Base-by-base conservation (phyloP, 2,113 vertebrate species). In the Chelonoidis abingdonii region DNA sequence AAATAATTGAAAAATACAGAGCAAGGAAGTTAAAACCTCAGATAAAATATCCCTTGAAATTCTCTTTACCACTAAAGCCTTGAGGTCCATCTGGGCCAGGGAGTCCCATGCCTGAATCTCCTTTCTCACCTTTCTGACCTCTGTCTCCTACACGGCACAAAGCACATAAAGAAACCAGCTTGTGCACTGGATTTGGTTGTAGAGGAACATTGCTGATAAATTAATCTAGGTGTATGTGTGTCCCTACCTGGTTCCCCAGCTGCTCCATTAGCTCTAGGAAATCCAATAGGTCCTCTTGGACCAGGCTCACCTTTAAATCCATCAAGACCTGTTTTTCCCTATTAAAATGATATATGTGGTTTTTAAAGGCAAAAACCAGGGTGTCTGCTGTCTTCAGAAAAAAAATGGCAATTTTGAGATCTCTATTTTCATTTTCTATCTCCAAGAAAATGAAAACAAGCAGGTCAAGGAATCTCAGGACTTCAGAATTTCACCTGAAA, bases 241-340 rank as follows among this genome's bases (percentile, higher is more conserved):
- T 75, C 54, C 69, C 72, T 93, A 98, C 97, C 98, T 98, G 83
- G 72, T 27, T 97, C 95, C 12, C 98, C 98, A 57, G 62, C 79
- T n/a, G 96, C 93, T 94, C 98, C 98, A 49, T 97, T 96, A 79
- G 94, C 93, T 80, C 98, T 97, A 91, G 98, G 97, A 92, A 98
- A 44, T 44, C 98, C 98, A 82, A 52, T 69, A 85, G 97, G 97
- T 10, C 98, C 97, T 88, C 95, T 97, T 69, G 65, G 83, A 3
- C 98, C 98, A 94, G 96, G 93, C n/a, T 94, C 65, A 89, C 97
- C 97, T 88, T 98, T 98, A 13, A 93, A 83, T 83, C 97, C 98
- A 9, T 94, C 49, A 94, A 98, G 98, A 75, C 98, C 98, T 78
- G 95, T 54, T 98, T 98, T 98, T 22, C 98, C 98, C 98, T 98